Base-by-base conservation (phyloP, 2,888 invertebrate genomes). In the Polydrusus tereticollis region DNA sequence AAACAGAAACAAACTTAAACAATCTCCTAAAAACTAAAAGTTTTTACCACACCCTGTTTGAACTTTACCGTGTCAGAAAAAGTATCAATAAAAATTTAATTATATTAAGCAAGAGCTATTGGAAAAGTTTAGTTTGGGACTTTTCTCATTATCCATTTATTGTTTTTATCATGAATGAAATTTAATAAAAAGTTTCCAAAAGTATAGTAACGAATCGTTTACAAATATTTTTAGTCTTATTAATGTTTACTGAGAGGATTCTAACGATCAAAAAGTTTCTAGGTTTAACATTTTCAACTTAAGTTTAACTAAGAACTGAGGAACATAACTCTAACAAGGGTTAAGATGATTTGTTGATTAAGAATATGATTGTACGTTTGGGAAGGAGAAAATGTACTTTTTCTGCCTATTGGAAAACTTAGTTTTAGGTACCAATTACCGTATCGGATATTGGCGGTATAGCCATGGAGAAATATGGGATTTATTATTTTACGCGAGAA, bases 111-210 rank as follows among this genome's bases (percentile, higher is more conserved):
- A 47, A n/a, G 14, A 47, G 33, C 23, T 47, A 33, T 62, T 47
- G 33, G 20, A 47, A 62, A 62, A 47, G 62, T 62, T 43, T 33
- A 16, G 16, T 29, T 26, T 52, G 6, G 43, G 12, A 47, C 14
- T 60, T 62, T 62, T 62, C 29, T 47, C 62, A 47, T 62, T 33
- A 62, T 62, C 21, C 47, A 47, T 62, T 45, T 47, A 47, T 45
- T 47, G 47, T 62, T 62, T 23, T 26, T 52, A 52, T 29, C 16
- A 52, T n/a, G 50, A 2, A 21, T 16, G 18, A 45, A 20, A 26
- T 16, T n/a, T 6, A 52, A 52, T 52, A 52, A 29, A 50, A 52
- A 52, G 26, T 52, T 52, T 52, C 6, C 6, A 10, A 23, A 47
- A 3, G 5, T 21, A 12, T 50, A 50, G 5, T 10, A 20, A 45